Evolutionary conservation across 2,113 vertebrate genomes (phyloP).

Genomic region (Gila orcuttii): DNA sequence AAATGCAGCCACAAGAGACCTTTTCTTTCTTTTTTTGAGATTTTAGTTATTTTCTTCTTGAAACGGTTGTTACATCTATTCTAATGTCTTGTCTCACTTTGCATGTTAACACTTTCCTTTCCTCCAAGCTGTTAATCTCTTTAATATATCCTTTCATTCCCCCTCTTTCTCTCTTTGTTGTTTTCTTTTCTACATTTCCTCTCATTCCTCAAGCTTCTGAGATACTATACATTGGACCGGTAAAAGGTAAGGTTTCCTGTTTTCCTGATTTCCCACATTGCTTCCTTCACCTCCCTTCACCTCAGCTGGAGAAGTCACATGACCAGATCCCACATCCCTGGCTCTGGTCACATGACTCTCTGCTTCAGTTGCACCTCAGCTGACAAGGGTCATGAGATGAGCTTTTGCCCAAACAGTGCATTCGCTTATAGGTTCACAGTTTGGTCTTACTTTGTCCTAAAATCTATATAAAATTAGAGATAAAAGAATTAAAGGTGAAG

Average conservation of each 20-base stretch:
- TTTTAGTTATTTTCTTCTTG: background rate
- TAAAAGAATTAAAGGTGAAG: background rate
- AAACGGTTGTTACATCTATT: conserved; percentile 36
- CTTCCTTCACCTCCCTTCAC: conserved; percentile 55
- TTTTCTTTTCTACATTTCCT: conserved; percentile 66
- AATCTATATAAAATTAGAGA: background rate
- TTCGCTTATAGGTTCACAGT: background rate
- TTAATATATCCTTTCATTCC: conserved; percentile 63
- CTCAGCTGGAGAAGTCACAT: conserved; percentile 34
- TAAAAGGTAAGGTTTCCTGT: conserved; percentile 93
- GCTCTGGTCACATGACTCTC: conserved; percentile 39
- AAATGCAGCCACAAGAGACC: no score
- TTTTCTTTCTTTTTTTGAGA: background rate
- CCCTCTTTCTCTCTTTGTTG: conserved; percentile 56
- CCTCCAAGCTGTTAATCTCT: conserved; percentile 68
- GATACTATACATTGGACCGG: conserved; percentile 99
- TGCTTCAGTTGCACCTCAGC: conserved; percentile 27
- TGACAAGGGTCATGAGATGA: conserved; percentile 38
- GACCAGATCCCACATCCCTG: no score
- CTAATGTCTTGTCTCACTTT: conserved; percentile 44
- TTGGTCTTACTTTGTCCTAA: background rate
- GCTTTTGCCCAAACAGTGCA: background rate
- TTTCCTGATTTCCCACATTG: conserved; percentile 68
- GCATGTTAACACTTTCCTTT: conserved; percentile 69
- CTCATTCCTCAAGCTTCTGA: conserved; percentile 89